These are phyloP conservation scores for Bos javanicus DNA, from an alignment of 2,113 vertebrate genomes.

Conservation along the genomic window DNA sequence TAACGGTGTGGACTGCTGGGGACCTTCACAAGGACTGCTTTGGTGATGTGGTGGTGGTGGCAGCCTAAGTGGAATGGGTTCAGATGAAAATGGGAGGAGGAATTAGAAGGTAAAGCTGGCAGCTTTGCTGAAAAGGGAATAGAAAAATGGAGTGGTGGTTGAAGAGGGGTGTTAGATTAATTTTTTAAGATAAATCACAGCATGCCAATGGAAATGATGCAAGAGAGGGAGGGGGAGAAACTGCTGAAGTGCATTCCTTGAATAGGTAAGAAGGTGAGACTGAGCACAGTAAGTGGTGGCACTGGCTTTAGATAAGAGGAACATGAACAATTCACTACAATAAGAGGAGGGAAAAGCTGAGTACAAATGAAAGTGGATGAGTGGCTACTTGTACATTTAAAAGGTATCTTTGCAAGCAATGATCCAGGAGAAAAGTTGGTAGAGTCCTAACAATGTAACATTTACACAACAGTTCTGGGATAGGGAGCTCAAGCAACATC, in stretches of 20 bases:
- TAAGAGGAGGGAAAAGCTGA: neutral
- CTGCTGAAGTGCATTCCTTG: neutral
- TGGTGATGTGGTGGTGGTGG: neutral
- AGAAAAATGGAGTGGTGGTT: neutral
- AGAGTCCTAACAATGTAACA: neutral
- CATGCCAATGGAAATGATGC: neutral
- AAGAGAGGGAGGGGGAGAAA: neutral
- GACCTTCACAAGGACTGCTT: neutral
- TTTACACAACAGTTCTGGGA: neutral
- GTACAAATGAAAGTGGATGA: neutral
- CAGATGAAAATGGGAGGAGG: neutral
- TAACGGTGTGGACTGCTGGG: neutral
- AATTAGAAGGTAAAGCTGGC: neutral
- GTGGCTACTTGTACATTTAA: neutral
- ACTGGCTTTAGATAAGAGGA: neutral
- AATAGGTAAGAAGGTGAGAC: neutral
- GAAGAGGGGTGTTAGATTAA: neutral
- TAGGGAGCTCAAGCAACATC: neutral
- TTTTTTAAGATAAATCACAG: neutral
- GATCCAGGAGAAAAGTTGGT: neutral
- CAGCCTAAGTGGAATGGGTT: neutral
- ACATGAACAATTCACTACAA: neutral
- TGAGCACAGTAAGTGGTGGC: neutral
- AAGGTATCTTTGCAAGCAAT: neutral
- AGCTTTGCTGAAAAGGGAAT: neutral